Evolutionary conservation across 2,113 vertebrate genomes (phyloP).

Genomic region (Lagenorhynchus albirostris): DNA sequence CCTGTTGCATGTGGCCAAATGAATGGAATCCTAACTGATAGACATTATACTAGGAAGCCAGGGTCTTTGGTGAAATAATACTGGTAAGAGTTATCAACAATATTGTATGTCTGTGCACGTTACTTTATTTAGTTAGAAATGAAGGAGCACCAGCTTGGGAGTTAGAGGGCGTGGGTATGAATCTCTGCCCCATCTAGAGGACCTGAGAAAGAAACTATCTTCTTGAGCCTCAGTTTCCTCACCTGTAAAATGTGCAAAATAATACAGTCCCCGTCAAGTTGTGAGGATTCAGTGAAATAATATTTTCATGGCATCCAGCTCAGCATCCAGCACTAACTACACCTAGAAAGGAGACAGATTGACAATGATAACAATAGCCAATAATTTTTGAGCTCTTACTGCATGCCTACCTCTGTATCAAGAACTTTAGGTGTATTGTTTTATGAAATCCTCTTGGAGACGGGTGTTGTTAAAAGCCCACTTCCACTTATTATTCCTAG

Average conservation of each 20-base stretch:
- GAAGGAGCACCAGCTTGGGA: background rate
- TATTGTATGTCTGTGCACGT: background rate
- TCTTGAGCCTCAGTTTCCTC: background rate
- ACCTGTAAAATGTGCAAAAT: background rate
- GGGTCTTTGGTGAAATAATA: background rate
- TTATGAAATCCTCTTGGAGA: background rate
- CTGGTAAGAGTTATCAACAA: background rate
- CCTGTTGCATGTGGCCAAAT: background rate
- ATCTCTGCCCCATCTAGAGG: background rate
- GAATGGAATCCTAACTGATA: background rate
- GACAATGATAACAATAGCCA: background rate
- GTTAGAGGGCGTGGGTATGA: background rate
- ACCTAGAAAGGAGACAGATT: background rate
- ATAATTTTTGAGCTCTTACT: background rate
- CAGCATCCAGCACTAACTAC: background rate
- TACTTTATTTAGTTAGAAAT: background rate
- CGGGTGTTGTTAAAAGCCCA: background rate
- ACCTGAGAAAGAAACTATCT: background rate
- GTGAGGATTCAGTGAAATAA: background rate
- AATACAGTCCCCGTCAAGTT: background rate
- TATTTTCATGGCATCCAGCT: background rate
- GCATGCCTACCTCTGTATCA: background rate
- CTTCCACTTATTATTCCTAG: background rate
- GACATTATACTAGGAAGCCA: background rate
- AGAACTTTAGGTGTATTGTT: background rate